A percentile compares a stretch with the other conserved stretches of the same genome.
Conservation (phyloP, 2,797 vertebrate genomes). For the Orestias chungarensis region DNA sequence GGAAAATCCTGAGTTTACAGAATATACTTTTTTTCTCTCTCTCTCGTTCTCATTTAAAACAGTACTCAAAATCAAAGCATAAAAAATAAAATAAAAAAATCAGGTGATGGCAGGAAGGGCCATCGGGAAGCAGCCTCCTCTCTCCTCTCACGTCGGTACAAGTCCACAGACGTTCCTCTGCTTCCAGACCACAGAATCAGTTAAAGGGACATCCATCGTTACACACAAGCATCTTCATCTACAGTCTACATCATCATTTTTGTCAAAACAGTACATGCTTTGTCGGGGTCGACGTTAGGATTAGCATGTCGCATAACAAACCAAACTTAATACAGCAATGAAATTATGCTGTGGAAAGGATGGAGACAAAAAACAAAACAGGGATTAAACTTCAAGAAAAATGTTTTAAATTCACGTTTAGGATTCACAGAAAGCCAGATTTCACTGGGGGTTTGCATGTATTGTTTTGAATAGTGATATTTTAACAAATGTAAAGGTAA, state of each 20-base stretch:
- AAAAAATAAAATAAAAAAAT: constrained; percentile 87
- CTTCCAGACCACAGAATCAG: constrained; percentile 53
- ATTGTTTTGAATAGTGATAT: no score
- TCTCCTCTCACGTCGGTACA: constrained; percentile 58
- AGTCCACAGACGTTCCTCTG: constrained; percentile 66
- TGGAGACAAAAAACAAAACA: constrained; percentile 22
- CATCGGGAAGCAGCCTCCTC: constrained; percentile 71
- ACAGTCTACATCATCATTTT: constrained; percentile 40
- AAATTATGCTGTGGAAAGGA: constrained; percentile 12
- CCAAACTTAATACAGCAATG: constrained; percentile 15
- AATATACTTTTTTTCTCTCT: constrained; percentile 91
- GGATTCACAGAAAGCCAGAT: not conserved
- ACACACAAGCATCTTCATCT: constrained; percentile 35
- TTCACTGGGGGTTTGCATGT: not conserved
- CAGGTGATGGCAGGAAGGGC: constrained; percentile 80
- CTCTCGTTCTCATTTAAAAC: constrained; percentile 44
- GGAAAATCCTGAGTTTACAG: constrained; percentile 96
- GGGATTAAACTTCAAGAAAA: not conserved
- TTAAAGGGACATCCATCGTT: constrained; percentile 28
- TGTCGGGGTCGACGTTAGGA: constrained; percentile 32
- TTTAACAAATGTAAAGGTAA: no score
- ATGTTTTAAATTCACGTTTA: not conserved
- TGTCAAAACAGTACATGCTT: constrained; percentile 44
- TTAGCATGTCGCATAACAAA: constrained; percentile 4
- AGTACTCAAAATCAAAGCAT: constrained; percentile 88